Base-by-base conservation (phyloP, 2,797 vertebrate species). In the Trichosurus vulpecula region DNA sequence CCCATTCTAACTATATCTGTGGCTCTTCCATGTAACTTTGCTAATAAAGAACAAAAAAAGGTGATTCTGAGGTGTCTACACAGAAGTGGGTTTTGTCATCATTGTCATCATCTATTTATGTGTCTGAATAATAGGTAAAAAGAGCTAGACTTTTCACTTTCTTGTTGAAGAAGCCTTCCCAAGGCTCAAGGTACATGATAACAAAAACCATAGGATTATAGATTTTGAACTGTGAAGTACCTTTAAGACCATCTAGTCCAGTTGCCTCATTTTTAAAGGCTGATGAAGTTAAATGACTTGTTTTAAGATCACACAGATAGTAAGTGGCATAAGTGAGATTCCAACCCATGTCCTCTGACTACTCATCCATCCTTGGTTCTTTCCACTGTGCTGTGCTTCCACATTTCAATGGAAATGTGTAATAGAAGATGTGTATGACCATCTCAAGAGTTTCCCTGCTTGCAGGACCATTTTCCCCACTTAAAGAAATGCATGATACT, bases 31-130 rank as follows among this genome's bases (percentile, higher is more conserved):
- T 6, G 93, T 94, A 91, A 93, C 89, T 90, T 52, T 96, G 31
- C 53, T 92, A 8, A 91, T 87, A 58, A 90, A 93, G 95, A 95
- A 31, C 90, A 90, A 25, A 47, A 81, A 81, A 87, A 87, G 22
- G 22, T 12, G 41, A 87, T 19, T 47, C 22, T 47, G 22, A 87
- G 41, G 41, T 51, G 41, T 51, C 25, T 47, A 41, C 22, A 47
- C 74, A 51, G 9, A 87, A 87, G 74, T 87, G 25, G 41, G 3
- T 47, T 51, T 47, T 61, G 9, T 74, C 16, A 3, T n/a, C 4
- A 14, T 41, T 22, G 41, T 74, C 19, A 19, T 74, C 25, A 4
- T 27, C 16, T 27, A 51, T 51, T 87, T 87, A 22, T 51, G 41
- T 27, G 41, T 47, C 25, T 27, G 41, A 81, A 47, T 74, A 47